phyloP scores from a whole-genome alignment of 2,797 vertebrate genomes.

The Lycodopsis pacificus region DNA sequence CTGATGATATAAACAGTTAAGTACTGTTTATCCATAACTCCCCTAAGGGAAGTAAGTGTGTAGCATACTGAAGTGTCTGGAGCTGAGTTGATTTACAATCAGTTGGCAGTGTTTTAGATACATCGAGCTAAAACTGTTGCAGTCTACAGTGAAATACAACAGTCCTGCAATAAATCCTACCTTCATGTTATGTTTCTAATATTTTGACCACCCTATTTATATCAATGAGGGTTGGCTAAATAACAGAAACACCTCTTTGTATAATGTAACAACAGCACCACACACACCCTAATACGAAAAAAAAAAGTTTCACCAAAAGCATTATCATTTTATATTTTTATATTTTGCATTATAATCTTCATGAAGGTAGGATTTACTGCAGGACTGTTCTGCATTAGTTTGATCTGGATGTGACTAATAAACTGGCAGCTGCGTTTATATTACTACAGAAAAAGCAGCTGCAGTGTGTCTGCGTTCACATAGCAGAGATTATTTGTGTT shows the following conservation, averaged over 20 bases:
- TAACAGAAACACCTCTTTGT: background rate
- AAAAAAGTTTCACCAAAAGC: background rate
- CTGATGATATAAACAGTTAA: constrained; percentile 36
- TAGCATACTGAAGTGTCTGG: background rate
- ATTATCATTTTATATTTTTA: too few relatives aligned
- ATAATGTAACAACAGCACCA: background rate
- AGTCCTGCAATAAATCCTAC: background rate
- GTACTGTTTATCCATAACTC: constrained; percentile 9
- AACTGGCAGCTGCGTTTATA: background rate
- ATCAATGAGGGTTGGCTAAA: background rate
- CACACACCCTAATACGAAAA: background rate
- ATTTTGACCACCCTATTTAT: background rate
- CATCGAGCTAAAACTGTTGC: background rate
- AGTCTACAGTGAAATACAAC: background rate
- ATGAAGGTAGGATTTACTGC: background rate
- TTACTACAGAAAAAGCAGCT: background rate
- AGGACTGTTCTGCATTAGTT: background rate
- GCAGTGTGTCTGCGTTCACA: background rate
- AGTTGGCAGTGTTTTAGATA: background rate
- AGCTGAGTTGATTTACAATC: constrained; percentile 6
- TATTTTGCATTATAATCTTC: background rate
- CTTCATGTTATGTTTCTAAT: background rate
- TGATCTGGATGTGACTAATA: background rate
- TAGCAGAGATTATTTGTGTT: background rate
- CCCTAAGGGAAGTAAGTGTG: background rate